These are phyloP conservation scores for Synergus japonicus DNA, from an alignment of 2,888 invertebrate species.

Conservation along the genomic window DNA sequence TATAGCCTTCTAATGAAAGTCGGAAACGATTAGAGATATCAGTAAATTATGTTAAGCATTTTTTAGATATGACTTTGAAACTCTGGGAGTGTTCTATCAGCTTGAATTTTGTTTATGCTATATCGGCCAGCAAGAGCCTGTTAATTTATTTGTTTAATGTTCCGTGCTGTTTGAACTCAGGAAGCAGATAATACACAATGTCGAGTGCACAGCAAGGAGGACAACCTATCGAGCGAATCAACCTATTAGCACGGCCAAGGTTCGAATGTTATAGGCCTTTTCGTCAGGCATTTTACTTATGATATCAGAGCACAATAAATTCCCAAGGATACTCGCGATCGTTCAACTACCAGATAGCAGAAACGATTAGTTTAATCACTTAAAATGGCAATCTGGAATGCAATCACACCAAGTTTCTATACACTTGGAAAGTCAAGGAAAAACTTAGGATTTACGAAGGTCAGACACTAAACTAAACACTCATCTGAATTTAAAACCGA, in stretches of 20 bases:
- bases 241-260: conserved; percentile 74
- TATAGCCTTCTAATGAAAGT: too few relatives aligned
- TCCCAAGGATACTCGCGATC: conserved; percentile 63
- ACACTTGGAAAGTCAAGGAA: not conserved
- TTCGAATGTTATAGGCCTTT: conserved; percentile 67
- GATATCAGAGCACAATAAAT: conserved; percentile 53
- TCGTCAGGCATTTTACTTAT: conserved; percentile 52
- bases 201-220: conserved; percentile 45
- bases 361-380: not conserved
- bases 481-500: not conserved
- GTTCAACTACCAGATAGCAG: conserved; percentile 54
- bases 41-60: not conserved
- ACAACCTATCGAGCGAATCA: conserved; percentile 68
- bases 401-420: not conserved
- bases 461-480: not conserved
- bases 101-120: conserved; percentile 3
- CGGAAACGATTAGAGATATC: too few relatives aligned
- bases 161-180: conserved; percentile 28
- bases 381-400: not conserved
- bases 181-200: conserved; percentile 39
- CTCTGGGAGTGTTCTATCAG: not conserved
- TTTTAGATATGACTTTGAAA: not conserved
- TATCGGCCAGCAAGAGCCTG: not conserved
- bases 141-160: conserved; percentile 27
- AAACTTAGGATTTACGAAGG: not conserved